Conservation (phyloP, 2,888 invertebrate genomes). For the Leucoptera coffeella region DNA sequence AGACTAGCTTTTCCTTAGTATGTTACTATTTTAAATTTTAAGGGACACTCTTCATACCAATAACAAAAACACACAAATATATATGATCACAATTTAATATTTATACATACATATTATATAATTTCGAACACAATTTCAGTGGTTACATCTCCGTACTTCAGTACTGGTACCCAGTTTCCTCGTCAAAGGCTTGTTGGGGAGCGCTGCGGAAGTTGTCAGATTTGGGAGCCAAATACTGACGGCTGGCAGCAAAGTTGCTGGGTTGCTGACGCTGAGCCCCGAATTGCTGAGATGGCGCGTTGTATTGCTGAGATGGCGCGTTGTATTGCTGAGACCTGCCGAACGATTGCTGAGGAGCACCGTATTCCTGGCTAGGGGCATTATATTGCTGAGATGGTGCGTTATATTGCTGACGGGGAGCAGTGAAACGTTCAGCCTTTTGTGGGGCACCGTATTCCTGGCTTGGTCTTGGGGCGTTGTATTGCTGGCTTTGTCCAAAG, state of each 20-base stretch:
- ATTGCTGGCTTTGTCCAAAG: neutral
- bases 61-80: too few relatives aligned
- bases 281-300: neutral
- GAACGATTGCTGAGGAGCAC: neutral
- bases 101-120: too few relatives aligned
- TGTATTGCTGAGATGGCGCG: neutral
- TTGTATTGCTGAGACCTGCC: neutral
- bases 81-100: too few relatives aligned
- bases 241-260: constrained; percentile 10
- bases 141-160: too few relatives aligned
- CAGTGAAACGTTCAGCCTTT: neutral
- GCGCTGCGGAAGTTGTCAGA: constrained; percentile 14
- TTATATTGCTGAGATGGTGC: neutral
- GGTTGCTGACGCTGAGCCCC: neutral
- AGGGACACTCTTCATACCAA: too few relatives aligned
- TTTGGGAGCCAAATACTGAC: constrained; percentile 30
- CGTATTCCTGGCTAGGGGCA: neutral
- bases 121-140: too few relatives aligned
- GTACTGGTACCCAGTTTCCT: constrained; percentile 33
- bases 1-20: too few relatives aligned
- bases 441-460: constrained; percentile 1
- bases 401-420: constrained; percentile 2
- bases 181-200: constrained; percentile 33
- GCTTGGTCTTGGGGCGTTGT: neutral
- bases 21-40: too few relatives aligned